Conservation (phyloP, 2,797 vertebrate species). For the Eidolon dupreanum region DNA sequence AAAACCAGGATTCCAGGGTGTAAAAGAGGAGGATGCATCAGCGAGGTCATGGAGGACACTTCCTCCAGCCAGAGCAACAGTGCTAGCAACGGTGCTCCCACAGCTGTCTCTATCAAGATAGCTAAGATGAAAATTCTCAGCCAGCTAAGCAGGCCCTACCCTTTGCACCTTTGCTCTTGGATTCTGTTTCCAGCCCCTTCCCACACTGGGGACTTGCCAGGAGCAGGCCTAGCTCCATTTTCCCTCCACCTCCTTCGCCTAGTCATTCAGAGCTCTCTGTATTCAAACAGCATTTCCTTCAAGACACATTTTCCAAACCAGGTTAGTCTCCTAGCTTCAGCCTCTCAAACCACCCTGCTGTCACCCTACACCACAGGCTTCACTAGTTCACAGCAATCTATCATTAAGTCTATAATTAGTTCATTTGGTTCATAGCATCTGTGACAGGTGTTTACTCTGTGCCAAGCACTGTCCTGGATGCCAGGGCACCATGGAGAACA, state of each 20-base stretch:
- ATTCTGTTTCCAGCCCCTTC: constrained; percentile 26
- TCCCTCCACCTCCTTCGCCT: not conserved
- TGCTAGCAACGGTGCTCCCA: not conserved
- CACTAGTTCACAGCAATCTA: not conserved
- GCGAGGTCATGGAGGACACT: not conserved
- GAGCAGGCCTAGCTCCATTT: not conserved
- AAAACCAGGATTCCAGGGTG: not conserved
- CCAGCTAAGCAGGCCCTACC: not conserved
- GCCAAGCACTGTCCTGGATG: not conserved
- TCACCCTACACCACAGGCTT: not conserved
- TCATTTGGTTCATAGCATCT: not conserved
- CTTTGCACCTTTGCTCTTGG: not conserved
- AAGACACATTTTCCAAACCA: not conserved
- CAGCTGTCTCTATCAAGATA: not conserved
- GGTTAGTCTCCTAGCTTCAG: not conserved
- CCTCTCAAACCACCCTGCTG: not conserved
- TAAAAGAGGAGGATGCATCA: not conserved
- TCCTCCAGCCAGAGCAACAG: not conserved
- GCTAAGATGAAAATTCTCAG: not conserved
- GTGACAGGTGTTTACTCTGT: constrained; percentile 33
- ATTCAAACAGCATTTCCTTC: not conserved
- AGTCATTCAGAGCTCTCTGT: constrained; percentile 15
- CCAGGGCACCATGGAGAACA: not conserved
- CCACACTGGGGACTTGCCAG: not conserved
- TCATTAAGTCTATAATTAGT: not conserved